Percentiles rank a stretch among this genome's conserved stretches.
These are phyloP conservation scores for Chaetodon trifasciatus DNA, from an alignment of 2,797 vertebrate genomes.

Conservation along the genomic window DNA sequence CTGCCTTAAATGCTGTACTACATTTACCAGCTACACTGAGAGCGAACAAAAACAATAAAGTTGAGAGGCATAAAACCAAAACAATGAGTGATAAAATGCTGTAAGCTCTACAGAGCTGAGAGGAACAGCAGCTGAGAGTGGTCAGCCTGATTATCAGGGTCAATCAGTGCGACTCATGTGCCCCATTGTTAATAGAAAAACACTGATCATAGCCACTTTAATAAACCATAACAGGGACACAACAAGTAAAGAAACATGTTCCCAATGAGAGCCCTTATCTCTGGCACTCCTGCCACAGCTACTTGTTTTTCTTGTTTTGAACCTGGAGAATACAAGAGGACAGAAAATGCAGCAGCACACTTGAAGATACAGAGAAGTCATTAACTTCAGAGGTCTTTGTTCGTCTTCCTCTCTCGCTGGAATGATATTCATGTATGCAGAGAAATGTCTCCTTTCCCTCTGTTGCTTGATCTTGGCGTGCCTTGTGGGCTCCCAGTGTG, in stretches of 20 bases:
- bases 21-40: background rate
- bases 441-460: constrained; percentile 67
- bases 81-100: background rate
- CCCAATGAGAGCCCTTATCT: constrained; percentile 13
- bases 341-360: background rate
- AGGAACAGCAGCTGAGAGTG: background rate
- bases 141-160: background rate
- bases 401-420: constrained; percentile 37
- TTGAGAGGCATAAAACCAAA: background rate
- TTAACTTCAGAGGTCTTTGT: constrained; percentile 66
- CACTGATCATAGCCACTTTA: background rate
- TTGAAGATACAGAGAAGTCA: constrained; percentile 56
- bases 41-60: background rate
- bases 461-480: constrained; percentile 66
- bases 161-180: background rate
- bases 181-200: background rate
- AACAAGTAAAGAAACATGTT: constrained; percentile 7
- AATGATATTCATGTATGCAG: constrained; percentile 81
- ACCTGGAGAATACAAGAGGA: constrained; percentile 20
- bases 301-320: constrained; percentile 34
- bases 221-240: constrained; percentile 3
- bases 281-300: constrained; percentile 12
- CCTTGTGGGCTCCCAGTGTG: constrained; percentile 65
- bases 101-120: background rate
- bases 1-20: background rate